Evolutionary conservation across 2,797 vertebrate species (phyloP), one percentile per base, ranked within the genome.

Genomic region (Tangara arthus): DNA sequence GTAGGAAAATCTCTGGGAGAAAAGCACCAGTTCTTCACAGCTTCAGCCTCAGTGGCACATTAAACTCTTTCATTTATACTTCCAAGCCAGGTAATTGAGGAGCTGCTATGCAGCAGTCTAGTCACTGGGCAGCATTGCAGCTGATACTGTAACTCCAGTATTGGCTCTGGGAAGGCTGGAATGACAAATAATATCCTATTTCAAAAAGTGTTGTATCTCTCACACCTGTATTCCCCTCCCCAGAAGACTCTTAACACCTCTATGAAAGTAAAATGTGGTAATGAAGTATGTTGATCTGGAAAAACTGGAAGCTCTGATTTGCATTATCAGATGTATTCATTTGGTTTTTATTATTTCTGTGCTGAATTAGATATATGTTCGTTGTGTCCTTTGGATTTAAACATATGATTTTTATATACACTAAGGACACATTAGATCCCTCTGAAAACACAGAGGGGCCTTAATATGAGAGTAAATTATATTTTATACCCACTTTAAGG

Each of bases 401-500:
- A 73, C 63, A 72, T 73, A 94, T 88, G 80, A 96, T 91, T 95
- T 95, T 94, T 90, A 82, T 94, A 79, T 90, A 84, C 82, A 84
- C 91, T 15, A 34, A 95, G 85, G 93, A 86, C 56, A 44, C 18
- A 90, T 93, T 84, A 93, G 82, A 70, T 79, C n/a, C 32, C 63
- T 94, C 37, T 73, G 93, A 69, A 93, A 82, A 46, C 77, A 77
- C 88, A 88, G 64, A 87, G 87, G 59, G 70, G 66, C 63, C 85
- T 91, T 96, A 94, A 86, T 87, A 76, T 70, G 70, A 41, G 77
- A 94, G 80, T 82, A 95, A 95, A 94, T 93, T 93, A 93, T 93
- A 85, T 95, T 96, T 91, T 95, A 96, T 88, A 87, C 60, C 69
- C 82, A 91, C 85, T 93, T 95, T 95, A 96, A 95, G 44, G 52